Base-by-base conservation (phyloP, 1,140 invertebrate genomes). In the silkworm (Bombyx mori) region DNA sequence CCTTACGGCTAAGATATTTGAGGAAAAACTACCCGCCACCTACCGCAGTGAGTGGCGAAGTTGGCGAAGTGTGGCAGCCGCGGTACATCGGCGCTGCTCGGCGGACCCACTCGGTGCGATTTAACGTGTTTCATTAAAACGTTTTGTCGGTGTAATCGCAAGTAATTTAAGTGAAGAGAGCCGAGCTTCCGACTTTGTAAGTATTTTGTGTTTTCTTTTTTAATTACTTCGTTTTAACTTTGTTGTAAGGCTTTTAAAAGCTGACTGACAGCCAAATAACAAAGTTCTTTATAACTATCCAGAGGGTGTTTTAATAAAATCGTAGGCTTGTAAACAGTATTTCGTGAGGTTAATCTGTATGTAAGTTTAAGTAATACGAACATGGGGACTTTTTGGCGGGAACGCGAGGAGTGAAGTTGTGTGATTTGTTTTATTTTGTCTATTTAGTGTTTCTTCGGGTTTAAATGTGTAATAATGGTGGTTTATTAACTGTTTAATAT, bases 201-300 rank as follows among this genome's bases (percentile, higher is more conserved):
- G 83, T 84, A 85, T 86, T 86, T 82, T 85, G 82, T 85, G 80
- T 84, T 85, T 87, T 84, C 82, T 84, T 86, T 87, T 86, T 87
- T 87, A 87, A 84, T 85, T 87, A 87, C 84, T 82, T 87, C 79
- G 84, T 87, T 85, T 83, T 77, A 87, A 87, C 82, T 87, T 87
- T 77, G 82, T 82, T 83, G 82, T 74, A 68, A 65, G 73, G 69
- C 69, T 83, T 75, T 84, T 84, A 81, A 84, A 86, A 77, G 73
- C 77, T 82, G 79, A 87, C 84, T 87, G 84, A 85, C 84, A 87
- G 84, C 77, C 73, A 77, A 86, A 85, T 85, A 85, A 82, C 79
- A 76, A 82, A 85, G 70, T 84, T 85, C 75, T 75, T 75, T 82
- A 75, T 77, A 85, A 85, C 79, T 85, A 83, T 83, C 79, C 79